These are phyloP conservation scores for Eupeodes luniger DNA, from an alignment of 2,888 invertebrate genomes.

Conservation along the genomic window DNA sequence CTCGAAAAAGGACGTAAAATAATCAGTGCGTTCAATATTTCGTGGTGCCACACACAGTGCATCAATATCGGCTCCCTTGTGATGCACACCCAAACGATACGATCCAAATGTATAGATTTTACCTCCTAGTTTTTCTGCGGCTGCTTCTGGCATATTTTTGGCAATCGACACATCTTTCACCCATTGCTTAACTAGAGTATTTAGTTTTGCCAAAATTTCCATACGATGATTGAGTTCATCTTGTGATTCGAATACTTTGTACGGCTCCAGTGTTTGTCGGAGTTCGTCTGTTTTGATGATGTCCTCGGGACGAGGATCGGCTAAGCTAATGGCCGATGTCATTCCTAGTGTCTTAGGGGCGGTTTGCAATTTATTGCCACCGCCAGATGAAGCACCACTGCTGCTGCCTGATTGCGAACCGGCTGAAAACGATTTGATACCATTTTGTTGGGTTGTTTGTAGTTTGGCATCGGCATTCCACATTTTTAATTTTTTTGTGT, in stretches of 20 bases:
- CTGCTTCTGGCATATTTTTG: conserved; percentile 96
- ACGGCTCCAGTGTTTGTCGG: conserved; percentile 90
- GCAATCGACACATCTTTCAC: conserved; percentile 94
- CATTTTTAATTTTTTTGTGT: conserved; percentile 78
- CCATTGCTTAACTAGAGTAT: conserved; percentile 96
- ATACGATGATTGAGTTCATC: conserved; percentile 95
- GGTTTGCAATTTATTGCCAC: conserved; percentile 53
- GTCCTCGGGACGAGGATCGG: conserved; percentile 91
- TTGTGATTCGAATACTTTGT: conserved; percentile 95
- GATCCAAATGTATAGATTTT: conserved; percentile 99
- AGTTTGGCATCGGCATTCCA: conserved; percentile 83
- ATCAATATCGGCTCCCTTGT: conserved; percentile 99
- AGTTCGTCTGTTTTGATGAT: conserved; percentile 89
- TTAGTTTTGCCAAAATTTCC: conserved; percentile 93
- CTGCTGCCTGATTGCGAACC: conserved; percentile 64
- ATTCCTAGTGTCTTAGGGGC: conserved; percentile 87
- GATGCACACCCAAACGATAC: conserved; percentile 97
- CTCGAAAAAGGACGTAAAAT: conserved; percentile 97
- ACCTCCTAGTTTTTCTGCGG: conserved; percentile 96
- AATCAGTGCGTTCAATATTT: conserved; percentile 96
- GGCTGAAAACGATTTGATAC: conserved; percentile 79
- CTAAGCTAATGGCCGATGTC: conserved; percentile 97
- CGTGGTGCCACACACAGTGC: conserved; percentile 98
- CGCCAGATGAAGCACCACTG: conserved; percentile 56
- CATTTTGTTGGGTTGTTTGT: conserved; percentile 80